phyloP scores from a whole-genome alignment of 1,140 invertebrate species.

The Micrasema minimum region DNA sequence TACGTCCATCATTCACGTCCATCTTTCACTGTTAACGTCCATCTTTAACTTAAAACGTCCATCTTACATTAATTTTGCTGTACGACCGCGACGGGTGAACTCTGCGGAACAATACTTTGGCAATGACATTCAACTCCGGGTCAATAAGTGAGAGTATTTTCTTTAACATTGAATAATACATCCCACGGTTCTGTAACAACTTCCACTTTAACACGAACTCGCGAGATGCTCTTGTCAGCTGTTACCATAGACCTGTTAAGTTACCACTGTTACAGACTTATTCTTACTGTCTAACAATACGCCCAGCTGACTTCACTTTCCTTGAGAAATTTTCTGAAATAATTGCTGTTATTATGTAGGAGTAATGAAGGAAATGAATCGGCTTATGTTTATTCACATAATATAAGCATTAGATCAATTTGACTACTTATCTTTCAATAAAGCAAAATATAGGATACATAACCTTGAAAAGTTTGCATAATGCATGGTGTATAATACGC shows the following conservation, averaged over 20 bases:
- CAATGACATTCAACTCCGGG: constrained; percentile 19
- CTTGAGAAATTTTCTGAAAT: constrained; percentile 29
- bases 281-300: constrained; percentile 18
- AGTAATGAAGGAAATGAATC: constrained; percentile 7
- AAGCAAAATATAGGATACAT: no score
- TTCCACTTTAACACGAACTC: background rate
- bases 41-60: no score
- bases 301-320: constrained; percentile 26
- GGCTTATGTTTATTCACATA: no score
- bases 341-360: constrained; percentile 1
- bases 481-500: no score
- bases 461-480: no score
- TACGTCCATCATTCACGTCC: no score
- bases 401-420: no score
- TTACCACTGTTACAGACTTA: constrained; percentile 1
- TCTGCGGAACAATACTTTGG: background rate
- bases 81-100: background rate
- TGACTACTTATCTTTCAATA: no score
- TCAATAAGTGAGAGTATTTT: constrained; percentile 7
- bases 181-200: background rate
- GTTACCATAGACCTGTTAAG: background rate
- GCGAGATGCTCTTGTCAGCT: background rate
- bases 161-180: no score
- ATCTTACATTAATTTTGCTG: no score
- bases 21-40: no score